Evolutionary conservation across 1,140 invertebrate species (phyloP).

Genomic region (Bombus ignitus): DNA sequence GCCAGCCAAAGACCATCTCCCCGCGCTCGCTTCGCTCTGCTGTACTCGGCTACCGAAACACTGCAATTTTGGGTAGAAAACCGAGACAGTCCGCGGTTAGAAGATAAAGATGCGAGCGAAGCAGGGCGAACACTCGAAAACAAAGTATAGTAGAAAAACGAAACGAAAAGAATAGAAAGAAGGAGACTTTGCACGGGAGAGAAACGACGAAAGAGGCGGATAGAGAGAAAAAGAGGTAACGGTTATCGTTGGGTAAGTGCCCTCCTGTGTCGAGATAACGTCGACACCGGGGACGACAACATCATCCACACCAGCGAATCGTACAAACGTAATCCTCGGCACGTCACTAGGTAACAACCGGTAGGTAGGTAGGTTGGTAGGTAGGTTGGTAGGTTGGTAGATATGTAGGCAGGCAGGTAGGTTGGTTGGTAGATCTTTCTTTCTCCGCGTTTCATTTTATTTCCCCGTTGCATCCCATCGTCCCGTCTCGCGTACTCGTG

Average conservation of each 20-base stretch:
- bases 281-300: conserved; percentile 81
- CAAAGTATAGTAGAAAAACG: neutral
- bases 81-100: neutral
- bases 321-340: conserved; percentile 77
- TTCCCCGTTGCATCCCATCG: neutral
- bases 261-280: conserved; percentile 80
- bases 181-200: neutral
- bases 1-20: neutral
- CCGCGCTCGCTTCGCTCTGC: neutral
- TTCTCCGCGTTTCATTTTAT: conserved; percentile 26
- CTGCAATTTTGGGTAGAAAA: neutral
- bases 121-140: neutral
- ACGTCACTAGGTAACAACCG: conserved; percentile 75
- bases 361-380: conserved; percentile 59
- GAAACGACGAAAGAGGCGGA: conserved; percentile 25
- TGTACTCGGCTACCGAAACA: too few species aligned
- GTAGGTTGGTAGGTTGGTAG: conserved; percentile 12
- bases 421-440: conserved; percentile 45
- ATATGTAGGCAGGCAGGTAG: conserved; percentile 60
- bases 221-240: conserved; percentile 53
- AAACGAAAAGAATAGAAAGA: neutral
- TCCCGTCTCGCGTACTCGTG: neutral
- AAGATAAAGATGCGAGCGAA: neutral
- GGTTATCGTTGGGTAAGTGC: conserved; percentile 81
- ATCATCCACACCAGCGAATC: conserved; percentile 78